Conservation (phyloP, 1,140 invertebrate species). For the Dolichoris vasculosae region DNA sequence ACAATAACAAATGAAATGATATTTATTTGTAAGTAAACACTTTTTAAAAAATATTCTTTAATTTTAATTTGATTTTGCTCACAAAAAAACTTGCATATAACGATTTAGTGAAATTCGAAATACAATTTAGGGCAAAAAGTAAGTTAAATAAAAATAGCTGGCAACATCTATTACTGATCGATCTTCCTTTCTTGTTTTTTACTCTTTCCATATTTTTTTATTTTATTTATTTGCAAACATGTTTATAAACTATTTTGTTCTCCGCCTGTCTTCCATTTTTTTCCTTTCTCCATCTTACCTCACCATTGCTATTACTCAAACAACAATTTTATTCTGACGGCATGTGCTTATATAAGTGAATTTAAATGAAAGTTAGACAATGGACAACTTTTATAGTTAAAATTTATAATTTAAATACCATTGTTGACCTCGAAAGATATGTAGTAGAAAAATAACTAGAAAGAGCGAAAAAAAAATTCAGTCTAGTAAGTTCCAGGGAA, state of each 20-base stretch:
- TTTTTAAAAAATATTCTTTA: too few species aligned
- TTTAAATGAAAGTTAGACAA: background rate
- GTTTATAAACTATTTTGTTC: background rate
- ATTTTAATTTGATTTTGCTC: background rate
- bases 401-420: slow-evolving; percentile 13
- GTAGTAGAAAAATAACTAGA: background rate
- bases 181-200: background rate
- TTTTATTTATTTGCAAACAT: background rate
- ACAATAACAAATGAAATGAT: too few species aligned
- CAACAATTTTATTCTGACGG: slow-evolving; percentile 24
- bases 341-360: slow-evolving; percentile 19
- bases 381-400: slow-evolving; percentile 25
- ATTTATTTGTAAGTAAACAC: too few species aligned
- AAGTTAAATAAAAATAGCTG: background rate
- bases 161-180: background rate
- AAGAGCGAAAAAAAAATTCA: slow-evolving; percentile 1
- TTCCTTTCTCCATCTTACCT: background rate
- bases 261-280: background rate
- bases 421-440: slow-evolving; percentile 32
- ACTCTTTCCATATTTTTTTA: background rate
- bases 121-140: background rate
- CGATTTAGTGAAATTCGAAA: background rate
- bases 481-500: background rate
- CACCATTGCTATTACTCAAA: slow-evolving; percentile 31
- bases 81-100: background rate